Evolutionary conservation across 1,140 invertebrate genomes (phyloP).

Genomic region (Scaptomyza montana): DNA sequence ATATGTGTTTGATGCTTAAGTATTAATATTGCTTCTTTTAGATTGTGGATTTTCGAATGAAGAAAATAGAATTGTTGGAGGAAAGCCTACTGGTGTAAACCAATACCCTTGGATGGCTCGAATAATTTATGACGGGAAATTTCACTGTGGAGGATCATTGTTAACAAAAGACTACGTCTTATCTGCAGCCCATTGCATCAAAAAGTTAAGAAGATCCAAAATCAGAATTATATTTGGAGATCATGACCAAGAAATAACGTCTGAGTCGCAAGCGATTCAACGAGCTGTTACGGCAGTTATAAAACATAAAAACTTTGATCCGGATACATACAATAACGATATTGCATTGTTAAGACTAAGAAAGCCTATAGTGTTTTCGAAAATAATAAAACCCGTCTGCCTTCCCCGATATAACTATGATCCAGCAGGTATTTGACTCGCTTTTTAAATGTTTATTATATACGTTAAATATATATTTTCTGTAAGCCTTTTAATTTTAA

Average conservation of each 20-base stretch:
- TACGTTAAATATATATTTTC: too few relatives aligned
- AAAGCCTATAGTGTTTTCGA: constrained; percentile 90
- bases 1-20: too few relatives aligned
- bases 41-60: constrained; percentile 90
- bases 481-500: too few relatives aligned
- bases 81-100: constrained; percentile 90
- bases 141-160: constrained; percentile 95
- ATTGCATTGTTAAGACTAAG: constrained; percentile 91
- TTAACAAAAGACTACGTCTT: constrained; percentile 89
- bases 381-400: constrained; percentile 92
- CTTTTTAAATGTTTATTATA: not conserved
- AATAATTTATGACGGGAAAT: constrained; percentile 91
- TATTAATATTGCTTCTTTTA: constrained; percentile 70
- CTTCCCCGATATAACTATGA: constrained; percentile 88
- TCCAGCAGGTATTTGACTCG: constrained; percentile 86
- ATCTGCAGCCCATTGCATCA: constrained; percentile 89
- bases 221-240: constrained; percentile 92
- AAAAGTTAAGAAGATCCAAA: constrained; percentile 90
- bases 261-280: constrained; percentile 90
- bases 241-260: constrained; percentile 91
- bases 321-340: constrained; percentile 94
- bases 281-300: constrained; percentile 90
- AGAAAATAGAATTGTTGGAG: constrained; percentile 88
- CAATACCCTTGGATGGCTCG: constrained; percentile 94
- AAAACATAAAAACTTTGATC: constrained; percentile 91